A percentile compares a stretch with the other conserved stretches of the same genome.
Conservation (phyloP, 2,888 invertebrate species). For the Lycocerus yunnanus region DNA sequence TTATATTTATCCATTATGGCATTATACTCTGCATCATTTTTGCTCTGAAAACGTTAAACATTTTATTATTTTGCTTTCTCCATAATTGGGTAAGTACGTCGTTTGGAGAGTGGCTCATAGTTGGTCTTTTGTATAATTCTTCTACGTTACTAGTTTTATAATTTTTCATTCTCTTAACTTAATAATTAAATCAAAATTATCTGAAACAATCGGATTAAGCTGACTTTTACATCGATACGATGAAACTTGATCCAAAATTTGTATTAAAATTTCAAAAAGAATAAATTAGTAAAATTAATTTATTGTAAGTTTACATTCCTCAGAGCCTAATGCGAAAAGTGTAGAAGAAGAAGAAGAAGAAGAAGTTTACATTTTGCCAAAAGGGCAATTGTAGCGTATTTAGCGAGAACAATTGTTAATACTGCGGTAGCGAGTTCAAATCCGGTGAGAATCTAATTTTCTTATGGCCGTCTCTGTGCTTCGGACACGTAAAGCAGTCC, state of each 20-base stretch:
- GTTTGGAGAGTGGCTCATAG: neutral
- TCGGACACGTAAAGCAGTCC: too few species aligned
- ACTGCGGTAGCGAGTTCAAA: too few species aligned
- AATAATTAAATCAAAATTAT: neutral
- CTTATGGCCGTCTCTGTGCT: too few species aligned
- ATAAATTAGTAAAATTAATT: too few species aligned
- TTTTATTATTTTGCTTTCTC: neutral
- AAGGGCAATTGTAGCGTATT: too few species aligned
- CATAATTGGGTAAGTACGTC: neutral
- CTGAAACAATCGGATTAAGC: neutral
- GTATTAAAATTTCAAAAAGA: too few species aligned
- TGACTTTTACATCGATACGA: neutral
- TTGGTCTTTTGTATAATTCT: neutral
- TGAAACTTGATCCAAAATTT: neutral
- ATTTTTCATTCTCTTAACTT: neutral
- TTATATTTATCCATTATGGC: slow-evolving; percentile 59
- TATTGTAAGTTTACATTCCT: too few species aligned
- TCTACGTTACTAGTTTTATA: neutral
- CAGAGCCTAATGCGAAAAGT: too few species aligned
- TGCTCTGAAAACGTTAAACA: neutral
- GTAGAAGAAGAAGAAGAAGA: too few species aligned
- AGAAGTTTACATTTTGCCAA: too few species aligned
- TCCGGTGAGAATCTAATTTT: too few species aligned
- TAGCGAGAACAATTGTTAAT: too few species aligned
- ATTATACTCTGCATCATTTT: slow-evolving; percentile 42